phyloP scores from a whole-genome alignment of 2,113 vertebrate species.

The Phycodurus eques region DNA sequence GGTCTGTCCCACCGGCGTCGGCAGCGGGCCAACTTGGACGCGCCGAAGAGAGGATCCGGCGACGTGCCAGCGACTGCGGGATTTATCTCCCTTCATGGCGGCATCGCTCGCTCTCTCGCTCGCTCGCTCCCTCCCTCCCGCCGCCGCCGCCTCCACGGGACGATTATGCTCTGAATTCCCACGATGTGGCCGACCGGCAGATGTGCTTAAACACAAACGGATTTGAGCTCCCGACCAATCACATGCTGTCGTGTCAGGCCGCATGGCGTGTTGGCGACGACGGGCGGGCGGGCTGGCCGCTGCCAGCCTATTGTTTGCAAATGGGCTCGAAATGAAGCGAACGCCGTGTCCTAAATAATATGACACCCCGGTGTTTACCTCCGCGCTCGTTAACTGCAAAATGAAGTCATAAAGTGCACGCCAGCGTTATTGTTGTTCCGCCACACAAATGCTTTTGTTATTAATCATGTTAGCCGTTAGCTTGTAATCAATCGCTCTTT shows the following conservation, averaged over 20 bases:
- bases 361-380: conserved; percentile 4
- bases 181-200: conserved; percentile 58
- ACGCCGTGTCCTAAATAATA: conserved; percentile 10
- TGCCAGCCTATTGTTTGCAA: conserved; percentile 45
- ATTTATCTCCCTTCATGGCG: conserved; percentile 52
- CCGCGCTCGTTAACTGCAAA: neutral
- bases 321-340: conserved; percentile 29
- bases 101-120: neutral
- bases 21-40: conserved; percentile 60
- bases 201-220: conserved; percentile 48
- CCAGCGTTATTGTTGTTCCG: too few species aligned
- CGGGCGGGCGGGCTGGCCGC: neutral
- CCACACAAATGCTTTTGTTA: neutral
- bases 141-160: conserved; percentile 23
- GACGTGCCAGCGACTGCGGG: conserved; percentile 52
- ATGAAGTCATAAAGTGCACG: neutral
- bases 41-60: conserved; percentile 36
- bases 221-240: conserved; percentile 9
- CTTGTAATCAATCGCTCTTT: too few species aligned
- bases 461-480: too few species aligned
- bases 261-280: neutral
- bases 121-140: conserved; percentile 10
- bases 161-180: conserved; percentile 60
- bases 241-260: neutral
- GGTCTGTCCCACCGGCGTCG: conserved; percentile 45